Conservation (phyloP, 2,113 vertebrate species). For the Artemisiospiza belli region DNA sequence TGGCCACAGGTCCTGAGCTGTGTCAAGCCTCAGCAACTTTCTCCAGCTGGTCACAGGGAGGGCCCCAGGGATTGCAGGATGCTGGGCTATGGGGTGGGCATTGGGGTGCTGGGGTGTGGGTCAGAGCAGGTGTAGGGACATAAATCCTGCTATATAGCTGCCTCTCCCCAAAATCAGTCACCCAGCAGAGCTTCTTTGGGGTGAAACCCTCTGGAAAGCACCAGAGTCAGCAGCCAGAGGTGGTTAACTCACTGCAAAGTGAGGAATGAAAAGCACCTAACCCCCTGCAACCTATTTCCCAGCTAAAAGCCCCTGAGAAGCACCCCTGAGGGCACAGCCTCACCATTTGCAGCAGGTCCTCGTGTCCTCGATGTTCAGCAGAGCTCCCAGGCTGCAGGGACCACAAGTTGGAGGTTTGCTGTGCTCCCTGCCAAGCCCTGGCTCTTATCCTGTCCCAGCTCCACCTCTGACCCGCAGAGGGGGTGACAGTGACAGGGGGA, state of each 20-base stretch:
- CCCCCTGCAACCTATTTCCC: background rate
- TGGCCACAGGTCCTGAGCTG: accelerated
- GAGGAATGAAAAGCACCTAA: background rate
- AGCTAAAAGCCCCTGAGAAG: background rate
- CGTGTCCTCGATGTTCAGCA: background rate
- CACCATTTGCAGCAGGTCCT: constrained; percentile 38
- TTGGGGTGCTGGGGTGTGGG: background rate
- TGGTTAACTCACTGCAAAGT: accelerated
- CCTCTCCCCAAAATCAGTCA: background rate
- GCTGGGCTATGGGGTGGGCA: background rate
- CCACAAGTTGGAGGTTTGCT: background rate
- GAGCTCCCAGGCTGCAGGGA: background rate
- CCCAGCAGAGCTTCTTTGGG: accelerated
- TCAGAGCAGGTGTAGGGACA: background rate
- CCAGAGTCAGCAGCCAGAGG: accelerated
- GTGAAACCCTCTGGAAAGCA: background rate
- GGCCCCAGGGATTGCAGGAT: background rate
- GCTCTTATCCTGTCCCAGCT: constrained; percentile 43
- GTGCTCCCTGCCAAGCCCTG: background rate
- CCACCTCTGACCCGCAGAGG: background rate
- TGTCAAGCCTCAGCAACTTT: background rate
- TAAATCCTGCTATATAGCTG: background rate
- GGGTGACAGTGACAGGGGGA: background rate
- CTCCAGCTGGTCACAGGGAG: background rate
- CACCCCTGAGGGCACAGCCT: background rate